These are phyloP conservation scores for Palaemon carinicauda DNA, from an alignment of 1,140 invertebrate species.

Conservation along the genomic window DNA sequence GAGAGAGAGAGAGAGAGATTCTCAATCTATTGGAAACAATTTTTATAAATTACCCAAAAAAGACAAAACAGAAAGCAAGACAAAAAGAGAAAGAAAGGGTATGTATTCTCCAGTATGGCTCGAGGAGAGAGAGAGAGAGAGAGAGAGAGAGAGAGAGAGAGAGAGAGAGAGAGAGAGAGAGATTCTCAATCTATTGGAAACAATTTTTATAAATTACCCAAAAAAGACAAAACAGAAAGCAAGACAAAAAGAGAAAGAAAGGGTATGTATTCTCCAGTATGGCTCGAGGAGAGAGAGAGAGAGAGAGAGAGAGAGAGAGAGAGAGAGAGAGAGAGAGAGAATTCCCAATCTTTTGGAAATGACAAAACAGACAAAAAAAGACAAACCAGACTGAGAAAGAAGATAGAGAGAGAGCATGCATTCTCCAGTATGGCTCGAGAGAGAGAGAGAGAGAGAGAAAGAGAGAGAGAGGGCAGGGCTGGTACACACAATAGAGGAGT, in stretches of 20 bases:
- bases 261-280: too few relatives aligned
- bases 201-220: not conserved
- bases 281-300: not conserved
- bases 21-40: too few relatives aligned
- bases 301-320: not conserved
- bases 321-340: not conserved
- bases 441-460: not conserved
- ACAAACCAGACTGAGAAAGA: too few relatives aligned
- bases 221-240: not conserved
- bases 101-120: not conserved
- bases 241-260: not conserved
- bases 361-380: not conserved
- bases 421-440: not conserved
- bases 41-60: too few relatives aligned
- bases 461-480: not conserved
- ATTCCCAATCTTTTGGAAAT: not conserved
- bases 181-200: not conserved
- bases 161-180: not conserved
- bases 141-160: not conserved
- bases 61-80: not conserved
- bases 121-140: not conserved
- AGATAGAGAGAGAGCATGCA: not conserved
- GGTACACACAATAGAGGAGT: slow-evolving; percentile 23
- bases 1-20: too few relatives aligned
- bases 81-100: not conserved